Base-by-base conservation (phyloP, 30 jellyfish, hydroid and myxozoan genomes). In the Chrysaora quinquecirrha region DNA sequence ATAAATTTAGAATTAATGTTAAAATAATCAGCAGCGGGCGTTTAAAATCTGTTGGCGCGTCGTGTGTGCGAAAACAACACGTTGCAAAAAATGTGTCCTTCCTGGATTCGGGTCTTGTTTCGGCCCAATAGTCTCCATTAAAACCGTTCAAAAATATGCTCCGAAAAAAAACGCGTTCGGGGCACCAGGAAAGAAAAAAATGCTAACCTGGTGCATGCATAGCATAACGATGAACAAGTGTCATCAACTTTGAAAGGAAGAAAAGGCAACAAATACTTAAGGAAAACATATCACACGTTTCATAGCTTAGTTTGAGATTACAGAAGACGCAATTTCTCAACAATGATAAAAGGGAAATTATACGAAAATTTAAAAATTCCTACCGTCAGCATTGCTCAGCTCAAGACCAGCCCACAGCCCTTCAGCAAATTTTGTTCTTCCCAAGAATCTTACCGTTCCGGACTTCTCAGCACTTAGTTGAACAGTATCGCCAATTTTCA, bases 321-420 rank as follows among this genome's bases (percentile, higher is more conserved):
- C n/a, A n/a, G n/a, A n/a, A n/a, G n/a, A n/a, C n/a, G n/a, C n/a
- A n/a, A n/a, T n/a, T n/a, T n/a, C n/a, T n/a, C n/a, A n/a, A n/a
- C n/a, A n/a, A n/a, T n/a, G n/a, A n/a, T n/a, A n/a, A n/a, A n/a
- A n/a, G n/a, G n/a, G n/a, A n/a, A n/a, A n/a, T n/a, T n/a, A n/a
- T n/a, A n/a, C n/a, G n/a, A n/a, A n/a, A n/a, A n/a, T n/a, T n/a
- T n/a, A n/a, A n/a, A n/a, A n/a, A n/a, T n/a, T n/a, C 95, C 27
- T 64, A 93, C 98, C 98, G 30, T 93, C 97, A 14, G 96, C 85
- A 9, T 47, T 82, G 46, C 68, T 87, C 19, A 93, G 66, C 19
- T 86, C 98, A 23, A 93, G 34, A 18, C 98, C 98, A 50, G 87
- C 96, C 98, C 98, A 93, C 1, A 69, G 90, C 20, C 98, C 98